These are phyloP conservation scores for Columba janthina DNA, from an alignment of 2,113 vertebrate genomes.

Conservation along the genomic window DNA sequence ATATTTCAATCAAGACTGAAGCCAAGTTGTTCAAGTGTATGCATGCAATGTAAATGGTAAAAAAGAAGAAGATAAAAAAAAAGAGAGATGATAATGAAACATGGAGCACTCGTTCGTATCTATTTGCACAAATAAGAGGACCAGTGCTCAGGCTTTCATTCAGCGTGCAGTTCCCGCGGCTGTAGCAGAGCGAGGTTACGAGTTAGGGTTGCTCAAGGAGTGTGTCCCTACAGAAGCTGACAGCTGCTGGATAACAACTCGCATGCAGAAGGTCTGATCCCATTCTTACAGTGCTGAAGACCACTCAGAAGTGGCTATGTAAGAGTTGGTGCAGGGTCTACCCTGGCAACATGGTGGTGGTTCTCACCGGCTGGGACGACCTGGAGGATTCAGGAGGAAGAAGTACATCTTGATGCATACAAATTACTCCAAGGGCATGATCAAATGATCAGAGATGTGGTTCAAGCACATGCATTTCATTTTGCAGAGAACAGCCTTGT, in stretches of 20 bases:
- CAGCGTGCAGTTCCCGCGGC: fast-evolving
- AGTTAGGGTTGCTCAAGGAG: not conserved
- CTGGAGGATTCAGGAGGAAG: not conserved
- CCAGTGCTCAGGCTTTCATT: not conserved
- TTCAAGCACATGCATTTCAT: not conserved
- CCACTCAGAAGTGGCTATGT: not conserved
- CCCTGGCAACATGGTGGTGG: fast-evolving
- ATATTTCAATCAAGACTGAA: slow-evolving; percentile 72
- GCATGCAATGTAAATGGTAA: slow-evolving; percentile 64
- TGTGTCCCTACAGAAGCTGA: not conserved
- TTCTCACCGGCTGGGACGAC: not conserved
- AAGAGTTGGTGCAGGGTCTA: not conserved
- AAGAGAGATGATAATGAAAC: slow-evolving; percentile 37
- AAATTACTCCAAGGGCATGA: not conserved
- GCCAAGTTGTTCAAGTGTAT: slow-evolving; percentile 66
- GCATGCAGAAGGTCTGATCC: not conserved
- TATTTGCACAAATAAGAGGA: slow-evolving; percentile 33
- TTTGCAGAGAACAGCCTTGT: not conserved
- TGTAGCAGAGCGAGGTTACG: not conserved
- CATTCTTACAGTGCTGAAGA: not conserved
- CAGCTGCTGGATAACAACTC: not conserved
- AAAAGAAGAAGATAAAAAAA: not conserved
- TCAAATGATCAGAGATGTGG: not conserved
- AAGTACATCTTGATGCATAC: not conserved
- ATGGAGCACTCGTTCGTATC: not conserved